Evolutionary conservation across 2,888 invertebrate species (phyloP), one percentile per base, ranked within the genome.

Genomic region (Agrochola lychnidis): DNA sequence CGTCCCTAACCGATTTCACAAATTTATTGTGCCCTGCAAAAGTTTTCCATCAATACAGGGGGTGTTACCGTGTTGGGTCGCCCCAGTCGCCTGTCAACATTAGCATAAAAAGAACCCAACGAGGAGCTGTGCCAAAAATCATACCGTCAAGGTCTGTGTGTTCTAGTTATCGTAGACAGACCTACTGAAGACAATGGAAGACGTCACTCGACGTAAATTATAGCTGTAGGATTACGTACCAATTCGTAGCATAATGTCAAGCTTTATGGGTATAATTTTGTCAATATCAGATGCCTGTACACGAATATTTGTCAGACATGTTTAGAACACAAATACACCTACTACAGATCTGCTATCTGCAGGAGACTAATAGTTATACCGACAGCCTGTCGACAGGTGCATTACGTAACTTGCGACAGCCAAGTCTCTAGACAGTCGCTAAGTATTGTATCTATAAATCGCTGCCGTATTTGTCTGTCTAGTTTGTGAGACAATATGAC

Each of bases 61-160:
- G 70, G 72, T 72, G 67, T 64, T 77, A 70, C 75, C 73, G 61
- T 68, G 64, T 82, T 72, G 73, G 68, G 76, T 77, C 70, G 79
- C 30, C 48, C 22, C 45, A 59, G 64, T 76, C 68, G 70, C 62
- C 69, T 40, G 85, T 75, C 85, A 81, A 69, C 76, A 81, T 87
- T 84, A 88, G 73, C 83, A 83, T 83, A 81, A 83, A 83, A 76
- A 61, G 70, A 84, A 63, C 66, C 62, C 75, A 71, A 70, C 75
- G 70, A 82, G 68, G 77, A 76, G 61, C 70, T 78, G 74, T 82
- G 87, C 88, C 88, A 88, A 87, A 84, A 81, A 71, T 74, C 67
- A 76, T 72, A 76, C 68, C 63, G 68, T 79, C 88, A 88, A 87
- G 87, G 87, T 76, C 78, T 69, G 62, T 48, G 68, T 78, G 82